phyloP scores from a whole-genome alignment of 1,140 invertebrate species.

The Euura lappo region DNA sequence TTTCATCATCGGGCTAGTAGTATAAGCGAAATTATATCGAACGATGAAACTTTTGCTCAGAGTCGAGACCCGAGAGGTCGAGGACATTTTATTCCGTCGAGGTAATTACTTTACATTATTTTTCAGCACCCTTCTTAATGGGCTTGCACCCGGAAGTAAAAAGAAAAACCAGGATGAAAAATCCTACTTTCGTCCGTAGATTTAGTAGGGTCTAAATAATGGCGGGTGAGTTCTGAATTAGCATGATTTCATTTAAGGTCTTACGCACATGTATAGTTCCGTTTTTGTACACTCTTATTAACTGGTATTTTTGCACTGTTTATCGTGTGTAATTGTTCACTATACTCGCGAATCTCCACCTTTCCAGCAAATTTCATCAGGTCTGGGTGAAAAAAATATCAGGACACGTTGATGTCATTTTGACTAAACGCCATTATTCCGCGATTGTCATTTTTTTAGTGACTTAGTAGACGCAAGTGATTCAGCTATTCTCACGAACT shows the following conservation, averaged over 20 bases:
- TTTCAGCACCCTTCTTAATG: background rate
- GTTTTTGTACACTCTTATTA: background rate
- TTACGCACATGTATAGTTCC: background rate
- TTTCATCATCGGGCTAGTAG: too few species aligned
- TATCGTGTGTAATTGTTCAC: background rate
- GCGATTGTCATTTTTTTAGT: too few species aligned
- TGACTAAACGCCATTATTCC: too few species aligned
- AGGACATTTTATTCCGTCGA: background rate
- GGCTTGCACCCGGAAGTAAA: background rate
- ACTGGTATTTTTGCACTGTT: background rate
- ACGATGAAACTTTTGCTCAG: too few species aligned
- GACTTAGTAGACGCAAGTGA: too few species aligned
- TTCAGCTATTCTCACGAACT: too few species aligned
- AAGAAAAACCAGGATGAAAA: background rate
- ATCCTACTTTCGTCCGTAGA: background rate
- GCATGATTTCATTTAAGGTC: background rate
- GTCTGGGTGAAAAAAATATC: background rate
- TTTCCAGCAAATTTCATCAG: background rate
- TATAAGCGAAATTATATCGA: too few species aligned
- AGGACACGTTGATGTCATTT: too few species aligned
- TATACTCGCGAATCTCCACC: background rate
- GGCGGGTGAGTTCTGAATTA: background rate
- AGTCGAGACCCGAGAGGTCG: background rate
- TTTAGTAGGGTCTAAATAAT: background rate
- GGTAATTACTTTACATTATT: conserved; percentile 2